Evolutionary conservation across 2,797 vertebrate genomes (phyloP), one percentile per base, ranked within the genome.

Genomic region (Eleutherodactylus coqui): DNA sequence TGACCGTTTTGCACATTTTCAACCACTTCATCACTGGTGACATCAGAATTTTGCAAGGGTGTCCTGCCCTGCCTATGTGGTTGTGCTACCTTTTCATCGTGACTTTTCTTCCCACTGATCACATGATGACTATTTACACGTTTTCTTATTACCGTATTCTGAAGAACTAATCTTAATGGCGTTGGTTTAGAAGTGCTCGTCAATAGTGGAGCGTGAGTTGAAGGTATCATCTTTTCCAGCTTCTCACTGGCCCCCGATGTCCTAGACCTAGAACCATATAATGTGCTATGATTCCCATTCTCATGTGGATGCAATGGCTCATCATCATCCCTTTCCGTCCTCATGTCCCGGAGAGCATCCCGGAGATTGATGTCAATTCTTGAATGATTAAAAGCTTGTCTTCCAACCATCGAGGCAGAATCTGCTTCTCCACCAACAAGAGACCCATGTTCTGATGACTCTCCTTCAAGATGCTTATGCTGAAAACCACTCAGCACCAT

Each of bases 21-120:
- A 3, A 8, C 43, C 3, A 13, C 38, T 27, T 38, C 17, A 4
- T 53, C 27, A 11, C 10, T 45, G 60, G 58, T 34, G 16, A 34
- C n/a, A n/a, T 80, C 76, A 75, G 55, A 29, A 55, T 60, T 55
- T 38, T 79, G 43, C 41, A 0, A 19, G 5, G 64, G 36, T 36
- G 17, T 2, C 47, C 19, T 24, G 84, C 2, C 2, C 41, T 34
- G 0, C 8, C 36, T 29, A 84, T 85, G 1, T 60, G 85, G 1
- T 92, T 92, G 29, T 87, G 60, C 14, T 93, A 24, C 7, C 7
- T 55, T 36, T 24, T 72, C 38, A 45, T 67, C 51, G 16, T 62
- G n/a, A 38, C 3, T 49, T 55, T 14, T 77, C 17, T 49, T 86
- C 9, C 55, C 80, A 10, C 24, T 41, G 43, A 38, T 10, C 24